A percentile compares a stretch with the other conserved stretches of the same genome.
phyloP scores from a whole-genome alignment of 1,140 invertebrate genomes.

The Paralvinella palmiformis region DNA sequence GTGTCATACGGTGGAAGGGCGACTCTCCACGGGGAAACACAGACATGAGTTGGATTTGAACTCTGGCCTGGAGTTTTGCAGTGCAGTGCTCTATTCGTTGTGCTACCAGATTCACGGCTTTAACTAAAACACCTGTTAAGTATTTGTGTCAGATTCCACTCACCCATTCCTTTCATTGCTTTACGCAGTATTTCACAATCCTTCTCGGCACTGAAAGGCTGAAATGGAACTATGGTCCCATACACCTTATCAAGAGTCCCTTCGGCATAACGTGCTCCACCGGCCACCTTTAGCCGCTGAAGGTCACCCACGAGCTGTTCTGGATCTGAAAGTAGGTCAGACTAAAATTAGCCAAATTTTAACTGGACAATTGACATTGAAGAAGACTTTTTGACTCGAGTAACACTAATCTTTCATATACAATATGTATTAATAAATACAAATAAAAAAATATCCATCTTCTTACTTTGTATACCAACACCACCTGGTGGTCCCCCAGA shows the following conservation, averaged over 20 bases:
- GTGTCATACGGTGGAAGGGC: too few species aligned
- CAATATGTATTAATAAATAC: background rate
- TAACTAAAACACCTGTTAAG: too few species aligned
- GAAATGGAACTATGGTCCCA: slow-evolving; percentile 39
- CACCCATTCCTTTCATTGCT: slow-evolving; percentile 47
- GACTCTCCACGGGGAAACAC: too few species aligned
- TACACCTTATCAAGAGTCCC: slow-evolving; percentile 33
- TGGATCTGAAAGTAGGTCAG: too few species aligned
- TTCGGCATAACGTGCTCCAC: background rate
- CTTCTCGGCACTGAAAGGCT: slow-evolving; percentile 42
- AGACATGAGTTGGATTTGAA: too few species aligned
- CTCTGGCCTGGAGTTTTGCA: too few species aligned
- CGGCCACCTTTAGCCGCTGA: background rate
- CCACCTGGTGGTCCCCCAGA: background rate
- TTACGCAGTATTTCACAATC: slow-evolving; percentile 39
- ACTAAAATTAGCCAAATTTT: background rate
- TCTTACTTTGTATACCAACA: background rate
- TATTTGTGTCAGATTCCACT: too few species aligned
- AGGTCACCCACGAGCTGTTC: background rate
- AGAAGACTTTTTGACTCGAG: background rate
- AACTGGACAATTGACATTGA: too few species aligned
- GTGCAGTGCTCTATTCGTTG: too few species aligned
- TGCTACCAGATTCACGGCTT: too few species aligned
- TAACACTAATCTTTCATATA: background rate
- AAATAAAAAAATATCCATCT: background rate